Base-by-base conservation (phyloP, 2,888 invertebrate species). In the Dinocampus coccinellae region DNA sequence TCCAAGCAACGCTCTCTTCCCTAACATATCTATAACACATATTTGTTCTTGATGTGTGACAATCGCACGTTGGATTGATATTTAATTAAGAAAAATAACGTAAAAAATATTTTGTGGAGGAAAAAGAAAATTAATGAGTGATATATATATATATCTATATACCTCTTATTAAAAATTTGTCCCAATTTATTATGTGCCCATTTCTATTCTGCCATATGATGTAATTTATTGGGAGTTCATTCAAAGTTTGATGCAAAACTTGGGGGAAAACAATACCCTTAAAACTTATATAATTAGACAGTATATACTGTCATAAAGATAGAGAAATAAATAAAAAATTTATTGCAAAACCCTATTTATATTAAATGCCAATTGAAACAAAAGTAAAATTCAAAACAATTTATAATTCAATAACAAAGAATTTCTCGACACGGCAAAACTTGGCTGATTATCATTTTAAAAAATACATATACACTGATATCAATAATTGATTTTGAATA, bases 11-110 rank as follows among this genome's bases (percentile, higher is more conserved):
- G 77, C 76, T 74, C 80, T 82, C 80, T 81, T 82, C 80, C 79
- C 80, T 79, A n/a, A 80, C 78, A 82, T 82, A 84, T 83, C 81
- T 80, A 71, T 82, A 81, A 81, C 77, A 79, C 16, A 4, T 80
- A 80, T 73, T 77, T 69, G 76, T 78, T 80, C 73, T 80, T 78
- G 77, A 76, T 81, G 73, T 79, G 74, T 72, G 82, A 81, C 79
- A 83, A 83, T 82, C 81, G 70, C 68, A 39, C 69, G 39, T 63
- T 68, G 53, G 69, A 29, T 63, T 64, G 42, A 60, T 36, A 62
- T 36, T 34, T 33, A 67, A 64, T 47, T 62, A 68, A 62, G 52
- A 55, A 34, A 16, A n/a, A 22, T 29, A 55, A 6, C 10, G n/a
- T n/a, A 39, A 65, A 57, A 29, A 60, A 60, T 4, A n/a, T 29